These are phyloP conservation scores for Platycercus adscitus DNA, from an alignment of 2,113 vertebrate species.

Conservation along the genomic window DNA sequence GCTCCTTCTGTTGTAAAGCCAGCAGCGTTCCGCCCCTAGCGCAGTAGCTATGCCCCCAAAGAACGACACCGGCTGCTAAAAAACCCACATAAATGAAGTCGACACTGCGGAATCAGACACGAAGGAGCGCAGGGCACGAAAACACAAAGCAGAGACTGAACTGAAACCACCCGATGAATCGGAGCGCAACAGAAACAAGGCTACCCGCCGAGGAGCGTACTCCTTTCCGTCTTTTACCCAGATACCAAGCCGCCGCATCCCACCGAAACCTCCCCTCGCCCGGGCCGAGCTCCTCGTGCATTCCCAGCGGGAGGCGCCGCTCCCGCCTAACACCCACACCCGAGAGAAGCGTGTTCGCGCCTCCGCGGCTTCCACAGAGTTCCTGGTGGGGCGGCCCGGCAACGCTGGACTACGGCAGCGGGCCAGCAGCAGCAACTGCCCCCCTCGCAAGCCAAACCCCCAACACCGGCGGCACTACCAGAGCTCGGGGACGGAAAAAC, in stretches of 20 bases:
- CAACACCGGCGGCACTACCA: neutral
- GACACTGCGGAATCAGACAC: fast-evolving
- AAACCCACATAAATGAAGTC: fast-evolving
- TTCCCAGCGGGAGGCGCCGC: too few species aligned
- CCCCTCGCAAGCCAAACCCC: neutral
- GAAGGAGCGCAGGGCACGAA: fast-evolving
- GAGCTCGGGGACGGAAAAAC: neutral
- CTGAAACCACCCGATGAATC: fast-evolving
- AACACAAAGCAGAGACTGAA: neutral
- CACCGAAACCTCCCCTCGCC: neutral
- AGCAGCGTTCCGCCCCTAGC: fast-evolving
- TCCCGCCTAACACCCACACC: neutral
- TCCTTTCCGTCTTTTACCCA: fast-evolving
- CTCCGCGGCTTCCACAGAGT: too few species aligned
- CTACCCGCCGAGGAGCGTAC: fast-evolving
- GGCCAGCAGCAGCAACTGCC: neutral
- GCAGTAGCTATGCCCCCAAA: fast-evolving
- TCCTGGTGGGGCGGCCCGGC: neutral
- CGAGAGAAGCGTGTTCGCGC: neutral
- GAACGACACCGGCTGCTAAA: fast-evolving
- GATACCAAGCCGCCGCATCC: neutral
- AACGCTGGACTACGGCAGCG: neutral
- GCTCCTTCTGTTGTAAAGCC: too few species aligned
- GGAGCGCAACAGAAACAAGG: neutral
- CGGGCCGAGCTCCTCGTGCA: neutral